Percentiles rank a stretch among this genome's conserved stretches.
These are phyloP conservation scores for Stictonetta naevosa DNA, from an alignment of 2,113 vertebrate species.

Conservation along the genomic window DNA sequence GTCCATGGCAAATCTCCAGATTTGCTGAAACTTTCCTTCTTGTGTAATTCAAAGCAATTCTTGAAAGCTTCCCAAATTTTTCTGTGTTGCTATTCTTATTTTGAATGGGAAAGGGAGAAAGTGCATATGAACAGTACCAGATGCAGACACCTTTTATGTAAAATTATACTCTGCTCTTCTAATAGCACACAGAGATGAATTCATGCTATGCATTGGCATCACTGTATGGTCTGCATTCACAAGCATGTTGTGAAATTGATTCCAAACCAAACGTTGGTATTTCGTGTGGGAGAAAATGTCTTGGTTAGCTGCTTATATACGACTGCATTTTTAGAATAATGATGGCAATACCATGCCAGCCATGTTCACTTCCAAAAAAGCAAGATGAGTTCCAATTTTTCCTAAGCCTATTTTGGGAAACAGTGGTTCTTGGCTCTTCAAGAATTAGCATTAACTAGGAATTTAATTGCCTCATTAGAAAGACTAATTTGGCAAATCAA, in stretches of 20 bases:
- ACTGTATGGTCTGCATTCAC: not conserved
- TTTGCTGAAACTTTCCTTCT: conserved; percentile 5
- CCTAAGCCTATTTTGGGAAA: not conserved
- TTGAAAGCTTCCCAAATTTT: conserved; percentile 22
- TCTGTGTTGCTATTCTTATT: conserved; percentile 12
- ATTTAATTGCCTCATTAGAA: not conserved
- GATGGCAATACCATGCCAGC: not conserved
- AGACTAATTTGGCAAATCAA: conserved; percentile 17
- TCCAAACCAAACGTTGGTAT: conserved; percentile 1
- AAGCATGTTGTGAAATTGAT: not conserved
- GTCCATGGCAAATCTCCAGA: not conserved
- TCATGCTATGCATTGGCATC: not conserved
- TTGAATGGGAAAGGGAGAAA: not conserved
- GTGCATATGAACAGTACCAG: not conserved
- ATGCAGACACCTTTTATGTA: conserved; percentile 16
- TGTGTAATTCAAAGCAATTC: not conserved
- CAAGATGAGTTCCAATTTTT: not conserved
- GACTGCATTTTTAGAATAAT: not conserved
- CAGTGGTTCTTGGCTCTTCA: not conserved
- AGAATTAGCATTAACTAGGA: not conserved
- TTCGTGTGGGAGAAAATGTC: not conserved
- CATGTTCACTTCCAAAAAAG: not conserved
- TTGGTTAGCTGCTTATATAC: not conserved
- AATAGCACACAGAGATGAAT: not conserved
- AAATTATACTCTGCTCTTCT: not conserved